These are phyloP conservation scores for Cotesia typhae DNA, from an alignment of 1,140 invertebrate genomes.

Conservation along the genomic window DNA sequence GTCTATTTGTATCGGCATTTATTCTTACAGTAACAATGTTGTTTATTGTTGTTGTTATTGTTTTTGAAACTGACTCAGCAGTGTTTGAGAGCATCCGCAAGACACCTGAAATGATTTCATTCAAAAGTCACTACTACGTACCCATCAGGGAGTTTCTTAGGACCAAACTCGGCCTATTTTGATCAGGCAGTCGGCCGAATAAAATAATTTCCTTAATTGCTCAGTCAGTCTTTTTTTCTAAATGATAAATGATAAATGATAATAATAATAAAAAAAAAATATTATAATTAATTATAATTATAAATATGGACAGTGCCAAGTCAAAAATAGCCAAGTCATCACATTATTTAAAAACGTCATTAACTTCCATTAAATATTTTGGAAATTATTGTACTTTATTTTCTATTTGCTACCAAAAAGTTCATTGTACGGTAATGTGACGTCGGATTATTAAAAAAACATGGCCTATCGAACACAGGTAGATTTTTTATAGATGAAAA, in stretches of 20 bases:
- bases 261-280: not conserved
- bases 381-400: not conserved
- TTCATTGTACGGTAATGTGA: not conserved
- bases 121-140: constrained; percentile 83
- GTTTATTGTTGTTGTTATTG: constrained; percentile 71
- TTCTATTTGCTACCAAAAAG: not conserved
- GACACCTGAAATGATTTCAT: constrained; percentile 80
- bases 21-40: constrained; percentile 74
- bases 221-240: not conserved
- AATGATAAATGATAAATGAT: constrained; percentile 3
- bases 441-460: not conserved
- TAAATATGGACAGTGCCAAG: constrained; percentile 31
- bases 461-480: constrained; percentile 16
- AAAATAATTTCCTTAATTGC: constrained; percentile 19
- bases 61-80: constrained; percentile 80
- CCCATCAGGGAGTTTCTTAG: constrained; percentile 81
- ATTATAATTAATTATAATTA: not conserved
- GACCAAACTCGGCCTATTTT: constrained; percentile 65
- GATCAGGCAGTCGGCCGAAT: constrained; percentile 48
- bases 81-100: constrained; percentile 75
- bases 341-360: not conserved
- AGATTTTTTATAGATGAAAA: constrained; percentile 16
- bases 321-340: constrained; percentile 22
- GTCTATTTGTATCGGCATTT: constrained; percentile 78
- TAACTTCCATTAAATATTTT: not conserved